Conservation (phyloP, 1,140 invertebrate genomes). For the Drosophila repletoides region DNA sequence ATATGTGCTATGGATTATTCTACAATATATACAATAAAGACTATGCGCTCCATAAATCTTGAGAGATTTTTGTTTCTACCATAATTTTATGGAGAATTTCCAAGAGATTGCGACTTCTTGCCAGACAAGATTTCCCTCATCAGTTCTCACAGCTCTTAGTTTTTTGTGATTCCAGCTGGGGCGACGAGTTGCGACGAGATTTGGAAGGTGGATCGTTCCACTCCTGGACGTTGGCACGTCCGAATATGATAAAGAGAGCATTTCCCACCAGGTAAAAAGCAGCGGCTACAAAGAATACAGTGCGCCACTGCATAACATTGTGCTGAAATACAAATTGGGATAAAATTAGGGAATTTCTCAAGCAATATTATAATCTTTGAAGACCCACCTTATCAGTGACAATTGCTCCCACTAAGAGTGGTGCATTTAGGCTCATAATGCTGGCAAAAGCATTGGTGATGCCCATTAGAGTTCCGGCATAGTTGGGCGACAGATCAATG, state of each 20-base stretch:
- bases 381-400: constrained; percentile 84
- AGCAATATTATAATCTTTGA: neutral
- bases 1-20: too few species aligned
- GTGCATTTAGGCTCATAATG: constrained; percentile 87
- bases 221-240: constrained; percentile 84
- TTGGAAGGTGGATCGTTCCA: constrained; percentile 85
- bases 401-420: constrained; percentile 85
- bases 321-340: too few species aligned
- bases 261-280: constrained; percentile 87
- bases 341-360: too few species aligned
- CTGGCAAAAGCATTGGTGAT: constrained; percentile 89
- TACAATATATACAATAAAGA: too few species aligned
- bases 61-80: too few species aligned
- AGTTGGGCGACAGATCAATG: constrained; percentile 89
- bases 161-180: constrained; percentile 28
- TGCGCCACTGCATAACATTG: constrained; percentile 86
- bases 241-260: constrained; percentile 86
- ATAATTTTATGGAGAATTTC: too few species aligned
- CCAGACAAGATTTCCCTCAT: neutral
- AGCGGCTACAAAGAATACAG: constrained; percentile 89
- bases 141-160: constrained; percentile 80
- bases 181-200: constrained; percentile 6
- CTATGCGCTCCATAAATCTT: too few species aligned
- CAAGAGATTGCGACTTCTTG: neutral
- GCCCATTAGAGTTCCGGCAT: constrained; percentile 86